These are phyloP conservation scores for Chlamydotis undulata DNA, from an alignment of 2,113 vertebrate species.

Conservation along the genomic window DNA sequence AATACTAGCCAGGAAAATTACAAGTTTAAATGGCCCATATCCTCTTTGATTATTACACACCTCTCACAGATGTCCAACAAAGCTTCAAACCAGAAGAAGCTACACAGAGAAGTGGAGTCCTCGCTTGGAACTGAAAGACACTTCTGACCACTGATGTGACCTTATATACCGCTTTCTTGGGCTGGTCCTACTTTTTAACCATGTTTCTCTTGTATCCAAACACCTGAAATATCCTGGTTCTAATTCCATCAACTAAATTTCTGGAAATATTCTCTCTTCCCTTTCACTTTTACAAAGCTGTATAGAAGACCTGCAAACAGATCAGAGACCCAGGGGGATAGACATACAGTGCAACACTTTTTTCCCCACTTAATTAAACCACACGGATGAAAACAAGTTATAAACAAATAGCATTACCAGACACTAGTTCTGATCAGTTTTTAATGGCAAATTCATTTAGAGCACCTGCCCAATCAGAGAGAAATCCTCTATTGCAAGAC, in stretches of 20 bases:
- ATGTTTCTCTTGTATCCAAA: not conserved
- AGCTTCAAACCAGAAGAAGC: not conserved
- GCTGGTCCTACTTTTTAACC: not conserved
- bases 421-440: not conserved
- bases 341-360: not conserved
- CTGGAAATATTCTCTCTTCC: not conserved
- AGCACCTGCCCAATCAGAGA: not conserved
- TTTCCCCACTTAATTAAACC: not conserved
- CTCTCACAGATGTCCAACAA: not conserved
- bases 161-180: not conserved
- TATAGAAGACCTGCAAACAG: not conserved
- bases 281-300: not conserved
- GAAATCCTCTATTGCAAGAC: not conserved
- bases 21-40: not conserved
- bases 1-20: not conserved
- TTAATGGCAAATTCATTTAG: not conserved
- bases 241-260: not conserved
- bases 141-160: not conserved
- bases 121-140: not conserved
- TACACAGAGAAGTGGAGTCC: fast-evolving
- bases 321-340: not conserved
- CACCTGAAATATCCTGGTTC: not conserved
- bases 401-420: not conserved
- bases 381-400: not conserved
- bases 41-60: not conserved